Base-by-base conservation (phyloP, 92 coral and sea anemone genomes). In the Porites rus region DNA sequence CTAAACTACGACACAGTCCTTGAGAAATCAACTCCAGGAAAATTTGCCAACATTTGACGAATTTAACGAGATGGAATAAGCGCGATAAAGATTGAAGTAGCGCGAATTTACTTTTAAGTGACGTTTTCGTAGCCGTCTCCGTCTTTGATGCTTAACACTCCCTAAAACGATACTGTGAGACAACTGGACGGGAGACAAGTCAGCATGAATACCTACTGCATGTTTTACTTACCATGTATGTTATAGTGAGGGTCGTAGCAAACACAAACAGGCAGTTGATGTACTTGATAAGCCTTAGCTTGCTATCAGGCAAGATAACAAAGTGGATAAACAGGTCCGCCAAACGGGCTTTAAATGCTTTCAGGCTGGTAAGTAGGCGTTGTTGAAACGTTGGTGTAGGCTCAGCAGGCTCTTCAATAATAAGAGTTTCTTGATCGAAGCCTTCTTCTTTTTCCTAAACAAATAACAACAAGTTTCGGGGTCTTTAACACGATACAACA, bases 271-370 rank as follows among this genome's bases (percentile, higher is more conserved):
- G 69, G 74, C 96, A 90, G 91, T 90, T 94, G 71, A 94, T 54
- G 53, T 87, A 92, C 25, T 84, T 87, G 77, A 94, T 94, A 73
- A 69, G 71, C 52, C 90, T 79, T 70, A 88, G 90, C 62, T 90
- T 93, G 87, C 98, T 94, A 16, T 85, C 89, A 24, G 98, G 96
- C 38, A 85, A 77, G 77, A 94, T 88, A 21, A 94, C 98, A 21
- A 94, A 88, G 64, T 77, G 80, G 25, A 86, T 80, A 65, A 94
- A 60, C 84, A 88, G 79, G 13, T 90, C 86, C 2, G 77, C 79
- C 10, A 87, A 75, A 78, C 93, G 77, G 72, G 90, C 71, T 69
- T 76, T 83, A 50, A 76, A 63, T 11, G 80, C 54, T 76, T n/a
- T 78, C 38, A 71, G 16, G 60, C 74, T 80, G 51, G 82, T 61